Conservation (phyloP, 2,888 invertebrate species). For the Atethmia centrago region DNA sequence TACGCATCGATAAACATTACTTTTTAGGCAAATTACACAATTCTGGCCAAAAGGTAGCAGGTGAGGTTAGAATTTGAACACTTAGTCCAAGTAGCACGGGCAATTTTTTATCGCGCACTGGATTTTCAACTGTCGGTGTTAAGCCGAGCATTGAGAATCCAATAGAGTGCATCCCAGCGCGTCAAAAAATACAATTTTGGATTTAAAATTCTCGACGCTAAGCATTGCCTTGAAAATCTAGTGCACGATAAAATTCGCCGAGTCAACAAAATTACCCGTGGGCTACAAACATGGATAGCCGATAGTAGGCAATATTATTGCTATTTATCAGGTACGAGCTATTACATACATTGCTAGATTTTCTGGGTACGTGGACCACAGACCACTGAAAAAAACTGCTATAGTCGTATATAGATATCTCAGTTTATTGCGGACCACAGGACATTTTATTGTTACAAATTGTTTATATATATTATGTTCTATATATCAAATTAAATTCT, state of each 20-base stretch:
- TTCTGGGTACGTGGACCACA: conserved; percentile 5
- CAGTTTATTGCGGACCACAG: neutral
- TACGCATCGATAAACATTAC: conserved; percentile 20
- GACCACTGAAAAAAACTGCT: conserved; percentile 4
- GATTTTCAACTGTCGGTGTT: no score
- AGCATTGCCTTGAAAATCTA: no score
- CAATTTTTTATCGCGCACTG: no score
- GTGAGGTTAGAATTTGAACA: conserved; percentile 2
- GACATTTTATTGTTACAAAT: neutral
- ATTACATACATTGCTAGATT: conserved; percentile 16
- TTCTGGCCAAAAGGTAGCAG: neutral
- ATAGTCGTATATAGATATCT: no score
- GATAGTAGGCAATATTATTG: neutral
- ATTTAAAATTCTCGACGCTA: no score
- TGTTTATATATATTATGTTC: neutral
- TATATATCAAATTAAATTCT: conserved; percentile 2
- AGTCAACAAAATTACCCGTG: no score
- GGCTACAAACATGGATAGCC: no score
- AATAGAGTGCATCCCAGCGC: no score
- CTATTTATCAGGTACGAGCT: conserved; percentile 7
- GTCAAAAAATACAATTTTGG: no score
- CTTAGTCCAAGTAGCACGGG: no score
- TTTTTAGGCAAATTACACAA: conserved; percentile 16
- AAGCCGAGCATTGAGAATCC: no score
- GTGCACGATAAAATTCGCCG: no score